phyloP scores from a whole-genome alignment of 1,140 invertebrate genomes.

The Drosophila nigromelanica region DNA sequence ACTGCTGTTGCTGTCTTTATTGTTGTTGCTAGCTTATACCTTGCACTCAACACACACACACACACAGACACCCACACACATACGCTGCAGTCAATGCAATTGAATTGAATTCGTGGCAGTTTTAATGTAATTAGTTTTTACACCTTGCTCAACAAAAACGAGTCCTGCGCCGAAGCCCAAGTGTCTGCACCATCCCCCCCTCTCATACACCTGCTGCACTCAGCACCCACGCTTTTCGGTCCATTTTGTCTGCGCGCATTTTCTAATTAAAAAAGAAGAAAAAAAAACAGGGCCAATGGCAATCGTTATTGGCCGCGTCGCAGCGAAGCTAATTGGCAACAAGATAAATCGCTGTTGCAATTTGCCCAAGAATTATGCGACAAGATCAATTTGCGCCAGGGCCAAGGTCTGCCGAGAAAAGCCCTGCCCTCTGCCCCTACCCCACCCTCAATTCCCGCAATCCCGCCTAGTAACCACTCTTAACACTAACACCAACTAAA shows the following conservation, averaged over 20 bases:
- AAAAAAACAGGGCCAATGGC: conserved; percentile 53
- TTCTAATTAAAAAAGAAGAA: conserved; percentile 65
- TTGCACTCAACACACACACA: conserved; percentile 28
- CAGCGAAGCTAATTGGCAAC: conserved; percentile 69
- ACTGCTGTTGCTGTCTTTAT: background rate
- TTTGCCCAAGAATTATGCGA: conserved; percentile 75
- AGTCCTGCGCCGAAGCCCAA: background rate
- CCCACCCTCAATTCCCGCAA: too few relatives aligned
- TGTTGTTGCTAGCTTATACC: conserved; percentile 27
- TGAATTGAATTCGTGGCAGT: conserved; percentile 82
- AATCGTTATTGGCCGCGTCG: conserved; percentile 68
- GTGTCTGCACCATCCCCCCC: too few relatives aligned
- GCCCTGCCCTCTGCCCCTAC: background rate
- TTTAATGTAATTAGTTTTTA: conserved; percentile 82
- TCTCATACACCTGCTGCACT: too few relatives aligned
- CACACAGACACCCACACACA: conserved; percentile 27
- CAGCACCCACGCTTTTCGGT: background rate
- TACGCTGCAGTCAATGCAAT: conserved; percentile 65
- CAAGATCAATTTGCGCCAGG: conserved; percentile 74
- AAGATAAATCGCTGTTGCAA: conserved; percentile 77
- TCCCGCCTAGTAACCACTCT: conserved; percentile 13
- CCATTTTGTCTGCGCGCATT: conserved; percentile 43
- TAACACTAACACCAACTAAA: too few relatives aligned
- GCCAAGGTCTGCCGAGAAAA: conserved; percentile 57
- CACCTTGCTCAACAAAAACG: conserved; percentile 67